Base-by-base conservation (phyloP, 1,140 invertebrate species). In the Aethina tumida region DNA sequence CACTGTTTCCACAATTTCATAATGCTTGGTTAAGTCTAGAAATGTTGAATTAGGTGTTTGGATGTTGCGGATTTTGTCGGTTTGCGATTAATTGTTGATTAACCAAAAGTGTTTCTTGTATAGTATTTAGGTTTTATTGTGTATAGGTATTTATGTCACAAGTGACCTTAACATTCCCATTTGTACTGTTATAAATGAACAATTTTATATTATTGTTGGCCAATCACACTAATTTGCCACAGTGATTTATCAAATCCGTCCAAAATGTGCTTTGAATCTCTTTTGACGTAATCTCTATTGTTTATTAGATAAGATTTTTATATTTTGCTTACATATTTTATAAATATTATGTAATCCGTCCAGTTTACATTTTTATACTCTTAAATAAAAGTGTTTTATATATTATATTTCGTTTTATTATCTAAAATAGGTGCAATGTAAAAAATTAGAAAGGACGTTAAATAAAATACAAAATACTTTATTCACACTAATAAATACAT, bases 1-100 rank as follows among this genome's bases (percentile, higher is more conserved):
- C 16, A 34, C 28, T 2, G 15, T 41, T 8, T 35, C 31, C 8
- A 35, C 39, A n/a, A 35, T 35, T 26, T 38, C 43, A 12, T 43
- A 44, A 29, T 37, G 27, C 15, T 41, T 35, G 18, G 17, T 35
- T n/a, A 44, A 22, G 12, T 35, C 31, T 9, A 17, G 27, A 13
- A 25, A 27, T 31, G 3, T 16, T 5, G 28, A 43, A 24, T 22
- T 24, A n/a, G 35, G 35, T 8, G 16, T 29, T 22, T 38, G n/a
- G n/a, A n/a, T n/a, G n/a, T n/a, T n/a, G n/a, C n/a, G n/a, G n/a
- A n/a, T n/a, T n/a, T n/a, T n/a, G n/a, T n/a, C n/a, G n/a, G n/a
- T n/a, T n/a, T n/a, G n/a, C n/a, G n/a, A n/a, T n/a, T n/a, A n/a
- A n/a, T n/a, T n/a, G n/a, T n/a, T n/a, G n/a, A n/a, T n/a, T n/a